Base-by-base conservation (phyloP, 1,140 invertebrate genomes). In the Drosophila kikkawai region DNA sequence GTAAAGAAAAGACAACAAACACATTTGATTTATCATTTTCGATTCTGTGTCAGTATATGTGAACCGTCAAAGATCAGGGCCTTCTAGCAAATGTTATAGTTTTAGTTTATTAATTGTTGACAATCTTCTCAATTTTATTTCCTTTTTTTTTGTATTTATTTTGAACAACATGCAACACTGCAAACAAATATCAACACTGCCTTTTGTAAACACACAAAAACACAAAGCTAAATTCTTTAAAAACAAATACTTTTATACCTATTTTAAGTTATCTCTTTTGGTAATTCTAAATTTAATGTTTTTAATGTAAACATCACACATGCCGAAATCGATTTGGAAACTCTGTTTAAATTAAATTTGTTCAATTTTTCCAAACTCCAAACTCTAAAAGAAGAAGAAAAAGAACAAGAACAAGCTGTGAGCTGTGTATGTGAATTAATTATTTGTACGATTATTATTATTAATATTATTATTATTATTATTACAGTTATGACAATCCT, bases 401-500 rank as follows among this genome's bases (percentile, higher is more conserved):
- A 59, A 22, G 34, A 75, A 67, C 60, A 84, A 75, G 45, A 78
- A 75, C 60, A 70, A 75, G 84, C 84, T 87, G 84, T 87, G 84
- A 87, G 84, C 84, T 88, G 82, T 78, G 71, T 80, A 83, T 88
- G 80, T 88, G 80, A 87, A 83, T 75, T 60, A 76, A 79, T 70
- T 75, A 71, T 73, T 90, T 82, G 29, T 60, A 65, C 65, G 22
- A 55, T 70, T 82, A 81, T 85, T 67, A 26, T 55, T 53, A 22
- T 85, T 67, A 26, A 39, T 53, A 22, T 69, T 74, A 70, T 75
- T 88, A 79, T 32, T 88, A 79, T 32, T 48, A 59, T 68, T 65
- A 59, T 47, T 73, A 80, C 42, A 42, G 13, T 80, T 82, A 84
- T 75, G 56, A 80, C 67, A 80, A 65, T 77, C 75, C 74, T 79